phyloP scores from a whole-genome alignment of 2,797 vertebrate genomes.

The Taenioides sp. region DNA sequence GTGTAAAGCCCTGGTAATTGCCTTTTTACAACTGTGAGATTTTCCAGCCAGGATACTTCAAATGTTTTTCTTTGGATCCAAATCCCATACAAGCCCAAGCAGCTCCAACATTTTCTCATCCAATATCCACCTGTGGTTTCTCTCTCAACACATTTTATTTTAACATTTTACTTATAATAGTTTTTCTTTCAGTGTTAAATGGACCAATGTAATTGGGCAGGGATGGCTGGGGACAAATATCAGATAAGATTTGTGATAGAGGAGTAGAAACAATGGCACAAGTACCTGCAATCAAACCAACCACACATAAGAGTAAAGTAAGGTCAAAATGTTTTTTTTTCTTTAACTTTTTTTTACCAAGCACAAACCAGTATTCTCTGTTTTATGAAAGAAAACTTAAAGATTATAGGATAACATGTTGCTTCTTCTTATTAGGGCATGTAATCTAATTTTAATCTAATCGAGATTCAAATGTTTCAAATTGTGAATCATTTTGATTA shows the following conservation, averaged over 20 bases:
- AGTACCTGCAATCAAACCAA: background rate
- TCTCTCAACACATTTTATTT: constrained; percentile 58
- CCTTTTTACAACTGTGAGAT: constrained; percentile 41
- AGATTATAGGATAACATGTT: no score
- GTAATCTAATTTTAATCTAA: background rate
- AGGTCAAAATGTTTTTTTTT: no score
- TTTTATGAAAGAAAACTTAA: no score
- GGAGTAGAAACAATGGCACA: background rate
- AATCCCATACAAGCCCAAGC: constrained; percentile 48
- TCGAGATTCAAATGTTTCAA: background rate
- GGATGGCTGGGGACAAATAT: background rate
- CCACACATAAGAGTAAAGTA: background rate
- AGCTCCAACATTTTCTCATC: constrained; percentile 63
- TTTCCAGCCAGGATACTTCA: constrained; percentile 44
- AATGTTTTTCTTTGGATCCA: constrained; percentile 46
- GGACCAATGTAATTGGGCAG: background rate
- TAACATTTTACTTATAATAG: constrained; percentile 35
- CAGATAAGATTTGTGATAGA: background rate
- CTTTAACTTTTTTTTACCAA: no score
- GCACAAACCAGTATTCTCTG: no score
- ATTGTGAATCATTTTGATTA: background rate
- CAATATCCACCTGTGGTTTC: constrained; percentile 58
- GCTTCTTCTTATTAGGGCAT: background rate
- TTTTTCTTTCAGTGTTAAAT: background rate
- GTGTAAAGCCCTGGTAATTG: constrained; percentile 51